A percentile compares a stretch with the other conserved stretches of the same genome.
phyloP scores from a whole-genome alignment of 2,797 vertebrate genomes.

The Babyrousa celebensis region DNA sequence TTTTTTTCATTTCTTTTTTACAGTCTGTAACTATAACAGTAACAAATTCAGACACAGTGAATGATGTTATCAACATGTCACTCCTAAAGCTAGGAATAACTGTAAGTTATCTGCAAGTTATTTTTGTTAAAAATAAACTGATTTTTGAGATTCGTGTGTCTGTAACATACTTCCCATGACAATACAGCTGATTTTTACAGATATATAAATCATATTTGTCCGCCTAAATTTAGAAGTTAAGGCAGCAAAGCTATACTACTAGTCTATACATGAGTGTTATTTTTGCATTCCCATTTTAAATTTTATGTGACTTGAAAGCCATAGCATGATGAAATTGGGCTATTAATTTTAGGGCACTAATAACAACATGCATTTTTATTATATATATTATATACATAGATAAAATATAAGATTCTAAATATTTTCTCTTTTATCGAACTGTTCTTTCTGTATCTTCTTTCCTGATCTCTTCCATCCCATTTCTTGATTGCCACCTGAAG shows the following conservation, averaged over 20 bases:
- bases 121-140: conserved; percentile 9
- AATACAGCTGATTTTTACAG: neutral
- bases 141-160: neutral
- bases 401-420: neutral
- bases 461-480: neutral
- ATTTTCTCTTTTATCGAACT: neutral
- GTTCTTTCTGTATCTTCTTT: neutral
- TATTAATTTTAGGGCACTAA: conserved; percentile 2
- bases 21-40: conserved; percentile 90
- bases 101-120: conserved; percentile 90
- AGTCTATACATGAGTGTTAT: neutral
- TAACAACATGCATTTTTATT: neutral
- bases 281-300: neutral
- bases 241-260: neutral
- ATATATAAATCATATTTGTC: neutral
- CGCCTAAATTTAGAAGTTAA: neutral
- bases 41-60: neutral
- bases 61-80: neutral
- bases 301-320: neutral
- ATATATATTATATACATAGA: no score
- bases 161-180: neutral
- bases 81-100: conserved; percentile 87
- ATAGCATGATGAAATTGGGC: neutral
- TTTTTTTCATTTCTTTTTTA: conserved; percentile 75
- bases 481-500: neutral